A percentile compares a stretch with the other conserved stretches of the same genome.
These are phyloP conservation scores for Labia minor DNA, from an alignment of 2,888 invertebrate genomes.

Conservation along the genomic window DNA sequence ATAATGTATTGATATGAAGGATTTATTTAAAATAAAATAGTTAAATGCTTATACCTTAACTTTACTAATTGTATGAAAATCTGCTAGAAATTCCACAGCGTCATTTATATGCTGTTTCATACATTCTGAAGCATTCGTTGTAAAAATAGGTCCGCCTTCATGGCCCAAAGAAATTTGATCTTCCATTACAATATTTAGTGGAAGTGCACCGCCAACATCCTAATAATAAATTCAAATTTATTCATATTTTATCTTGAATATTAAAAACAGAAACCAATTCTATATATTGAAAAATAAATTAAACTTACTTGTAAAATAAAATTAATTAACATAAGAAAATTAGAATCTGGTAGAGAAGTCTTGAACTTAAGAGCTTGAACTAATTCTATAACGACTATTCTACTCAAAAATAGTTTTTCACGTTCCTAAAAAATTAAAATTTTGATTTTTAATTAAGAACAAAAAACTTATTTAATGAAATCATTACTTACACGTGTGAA, in stretches of 20 bases:
- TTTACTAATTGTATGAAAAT: constrained; percentile 91
- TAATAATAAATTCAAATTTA: constrained; percentile 31
- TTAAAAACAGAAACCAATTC: constrained; percentile 14
- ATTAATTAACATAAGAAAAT: constrained; percentile 81
- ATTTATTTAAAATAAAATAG: too few species aligned
- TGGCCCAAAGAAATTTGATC: constrained; percentile 39
- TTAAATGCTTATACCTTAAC: constrained; percentile 87
- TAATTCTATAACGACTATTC: constrained; percentile 86
- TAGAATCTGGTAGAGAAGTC: constrained; percentile 85
- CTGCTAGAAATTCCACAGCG: constrained; percentile 87
- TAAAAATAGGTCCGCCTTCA: constrained; percentile 44
- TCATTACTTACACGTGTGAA: constrained; percentile 59
- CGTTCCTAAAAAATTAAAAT: constrained; percentile 54
- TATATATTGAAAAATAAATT: constrained; percentile 20
- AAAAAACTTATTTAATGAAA: neutral
- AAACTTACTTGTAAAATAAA: constrained; percentile 63
- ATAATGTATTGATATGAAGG: too few species aligned
- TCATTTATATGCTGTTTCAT: constrained; percentile 86
- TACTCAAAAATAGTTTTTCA: constrained; percentile 83
- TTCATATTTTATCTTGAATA: neutral
- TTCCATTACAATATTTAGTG: constrained; percentile 59
- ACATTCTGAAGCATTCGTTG: constrained; percentile 86
- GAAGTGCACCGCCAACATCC: constrained; percentile 82
- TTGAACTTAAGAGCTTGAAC: constrained; percentile 94
- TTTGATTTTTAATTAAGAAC: constrained; percentile 15